Base-by-base conservation (phyloP, 2,113 vertebrate genomes). In the Lycocorax pyrrhopterus region DNA sequence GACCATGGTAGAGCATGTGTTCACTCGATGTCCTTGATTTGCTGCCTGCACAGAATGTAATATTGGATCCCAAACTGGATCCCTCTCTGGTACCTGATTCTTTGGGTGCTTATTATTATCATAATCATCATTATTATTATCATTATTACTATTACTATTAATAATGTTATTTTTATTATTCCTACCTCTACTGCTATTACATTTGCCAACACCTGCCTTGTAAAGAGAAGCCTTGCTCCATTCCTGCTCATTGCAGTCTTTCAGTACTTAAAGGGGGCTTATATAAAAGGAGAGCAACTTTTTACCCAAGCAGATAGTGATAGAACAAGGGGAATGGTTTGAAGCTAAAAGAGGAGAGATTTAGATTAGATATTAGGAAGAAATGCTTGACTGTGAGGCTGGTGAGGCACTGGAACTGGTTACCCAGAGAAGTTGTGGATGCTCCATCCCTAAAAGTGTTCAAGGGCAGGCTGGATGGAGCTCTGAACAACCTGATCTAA, bases 1-100 rank as follows among this genome's bases (percentile, higher is more conserved):
- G 55, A 80, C n/a, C 18, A 44, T 1, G 0, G 53, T 53, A 59
- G 19, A 74, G 26, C 4, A 33, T 4, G 3, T 89, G 55, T 19
- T 93, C 39, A 47, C 76, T 80, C 67, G 64, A 56, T 90, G 51
- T 39, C 94, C 64, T 79, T 78, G 43, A 35, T 89, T 91, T 95
- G 37, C 59, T 93, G 13, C 27, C 73, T 94, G 35, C 56, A 92
- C 44, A 86, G 78, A 73, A 87, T 23, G 32, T 51, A 73, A n/a
- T 53, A 82, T 44, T 96, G 49, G 33, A 52, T 60, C 33, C 12
- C n/a, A 55, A 46, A 18, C 60, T 79, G 46, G 56, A 73, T 47
- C 13, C 26, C 67, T 72, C 7, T 47, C 18, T 82, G 30, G 26
- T 90, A 71, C 76, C 59, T 87, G 73, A 89, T 49, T 88, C 19